Evolutionary conservation across 2,797 vertebrate genomes (phyloP).

Genomic region (Gorsachius magnificus): DNA sequence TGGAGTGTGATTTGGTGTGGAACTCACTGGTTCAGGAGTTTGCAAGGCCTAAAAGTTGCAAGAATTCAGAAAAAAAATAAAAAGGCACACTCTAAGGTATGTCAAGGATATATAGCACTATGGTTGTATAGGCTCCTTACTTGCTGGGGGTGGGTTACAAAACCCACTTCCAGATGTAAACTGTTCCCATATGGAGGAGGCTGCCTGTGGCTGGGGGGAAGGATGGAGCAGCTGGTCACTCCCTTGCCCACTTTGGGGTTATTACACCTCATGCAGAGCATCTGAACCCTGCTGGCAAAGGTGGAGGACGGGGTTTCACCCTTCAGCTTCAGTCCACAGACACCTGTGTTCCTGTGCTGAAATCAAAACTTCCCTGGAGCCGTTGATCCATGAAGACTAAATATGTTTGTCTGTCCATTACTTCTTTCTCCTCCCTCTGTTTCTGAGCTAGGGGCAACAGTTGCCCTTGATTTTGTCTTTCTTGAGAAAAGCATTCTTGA

Average conservation of each 20-base stretch:
- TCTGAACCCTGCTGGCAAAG: neutral
- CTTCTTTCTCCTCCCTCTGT: neutral
- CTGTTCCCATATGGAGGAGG: neutral
- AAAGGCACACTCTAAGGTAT: rapidly evolving
- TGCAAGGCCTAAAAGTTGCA: neutral
- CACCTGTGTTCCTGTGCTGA: neutral
- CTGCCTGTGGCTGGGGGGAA: neutral
- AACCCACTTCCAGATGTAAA: neutral
- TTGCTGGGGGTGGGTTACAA: neutral
- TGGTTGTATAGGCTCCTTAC: neutral
- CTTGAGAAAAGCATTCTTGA: neutral
- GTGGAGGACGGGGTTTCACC: neutral
- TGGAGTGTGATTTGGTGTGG: neutral
- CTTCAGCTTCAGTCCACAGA: neutral
- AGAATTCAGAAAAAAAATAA: neutral
- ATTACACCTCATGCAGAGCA: neutral
- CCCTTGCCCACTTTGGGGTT: neutral
- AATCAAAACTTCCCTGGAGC: neutral
- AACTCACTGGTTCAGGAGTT: neutral
- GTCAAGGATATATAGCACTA: neutral
- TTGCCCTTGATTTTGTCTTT: neutral
- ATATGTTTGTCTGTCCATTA: neutral
- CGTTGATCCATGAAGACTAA: neutral
- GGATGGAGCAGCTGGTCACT: neutral
- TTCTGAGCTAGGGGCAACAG: neutral